A percentile compares a stretch with the other conserved stretches of the same genome.
Evolutionary conservation across 2,113 vertebrate genomes (phyloP).

Genomic region (Cercopithecus mona): DNA sequence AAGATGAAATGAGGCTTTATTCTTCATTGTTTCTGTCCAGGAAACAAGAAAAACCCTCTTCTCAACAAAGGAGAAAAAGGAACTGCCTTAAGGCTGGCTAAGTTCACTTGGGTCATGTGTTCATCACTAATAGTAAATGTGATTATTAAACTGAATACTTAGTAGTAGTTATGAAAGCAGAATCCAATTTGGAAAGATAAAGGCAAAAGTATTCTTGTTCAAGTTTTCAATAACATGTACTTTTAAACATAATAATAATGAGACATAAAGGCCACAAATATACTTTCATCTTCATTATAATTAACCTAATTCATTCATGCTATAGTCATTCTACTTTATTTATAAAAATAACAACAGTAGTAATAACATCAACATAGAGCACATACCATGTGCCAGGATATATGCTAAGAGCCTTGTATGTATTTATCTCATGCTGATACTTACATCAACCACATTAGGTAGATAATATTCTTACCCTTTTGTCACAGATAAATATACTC

Average conservation of each 20-base stretch:
- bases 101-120: background rate
- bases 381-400: background rate
- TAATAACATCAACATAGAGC: background rate
- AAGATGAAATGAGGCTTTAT: background rate
- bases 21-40: background rate
- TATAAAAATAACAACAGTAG: background rate
- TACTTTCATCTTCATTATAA: constrained; percentile 12
- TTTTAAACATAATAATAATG: background rate
- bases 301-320: background rate
- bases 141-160: background rate
- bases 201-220: background rate
- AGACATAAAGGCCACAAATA: background rate
- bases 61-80: background rate
- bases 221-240: background rate
- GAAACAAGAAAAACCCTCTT: background rate
- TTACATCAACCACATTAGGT: background rate
- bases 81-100: background rate
- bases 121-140: background rate
- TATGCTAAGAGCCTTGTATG: background rate
- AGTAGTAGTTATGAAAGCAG: background rate
- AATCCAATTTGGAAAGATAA: constrained; percentile 21
- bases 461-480: background rate
- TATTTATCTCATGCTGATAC: background rate
- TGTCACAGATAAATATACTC: background rate
- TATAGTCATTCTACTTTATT: background rate